Percentiles rank a stretch among this genome's conserved stretches.
Conservation (phyloP, 2,888 invertebrate species). For the Neocrepidodera transversa region DNA sequence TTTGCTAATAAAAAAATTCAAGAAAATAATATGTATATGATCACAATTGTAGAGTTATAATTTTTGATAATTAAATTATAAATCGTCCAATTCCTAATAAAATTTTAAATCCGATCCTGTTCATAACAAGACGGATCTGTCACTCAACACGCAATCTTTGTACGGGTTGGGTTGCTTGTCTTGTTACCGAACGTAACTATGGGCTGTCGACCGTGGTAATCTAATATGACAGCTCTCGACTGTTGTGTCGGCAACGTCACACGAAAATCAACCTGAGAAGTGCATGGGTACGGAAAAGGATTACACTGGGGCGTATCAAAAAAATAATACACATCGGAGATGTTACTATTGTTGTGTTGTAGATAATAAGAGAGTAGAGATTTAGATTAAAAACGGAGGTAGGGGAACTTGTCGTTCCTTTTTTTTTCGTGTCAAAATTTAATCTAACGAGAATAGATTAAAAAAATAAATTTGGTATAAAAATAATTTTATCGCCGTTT, state of each 20-base stretch:
- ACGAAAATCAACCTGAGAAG: conserved; percentile 35
- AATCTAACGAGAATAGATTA: too few species aligned
- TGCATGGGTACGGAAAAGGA: conserved; percentile 22
- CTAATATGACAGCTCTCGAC: conserved; percentile 47
- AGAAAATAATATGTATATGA: too few species aligned
- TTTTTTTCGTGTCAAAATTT: too few species aligned
- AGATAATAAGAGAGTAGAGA: neutral
- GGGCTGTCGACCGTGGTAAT: conserved; percentile 41
- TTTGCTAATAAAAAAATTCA: too few species aligned
- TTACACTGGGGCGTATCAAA: conserved; percentile 1
- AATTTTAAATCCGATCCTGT: conserved; percentile 12
- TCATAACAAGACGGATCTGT: conserved; percentile 31
- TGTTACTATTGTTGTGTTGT: neutral
- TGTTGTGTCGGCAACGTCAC: conserved; percentile 38
- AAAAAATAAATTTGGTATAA: too few species aligned
- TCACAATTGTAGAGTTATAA: too few species aligned
- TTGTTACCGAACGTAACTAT: conserved; percentile 37
- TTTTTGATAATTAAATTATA: too few species aligned
- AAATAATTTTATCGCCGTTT: too few species aligned
- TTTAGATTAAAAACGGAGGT: neutral
- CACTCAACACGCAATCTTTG: conserved; percentile 44
- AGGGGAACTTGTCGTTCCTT: too few species aligned
- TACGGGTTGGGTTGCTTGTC: conserved; percentile 37
- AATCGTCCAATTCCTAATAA: too few species aligned
- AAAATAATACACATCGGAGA: conserved; percentile 1